Evolutionary conservation across 2,888 invertebrate species (phyloP).

Genomic region (Callosobruchus maculatus): DNA sequence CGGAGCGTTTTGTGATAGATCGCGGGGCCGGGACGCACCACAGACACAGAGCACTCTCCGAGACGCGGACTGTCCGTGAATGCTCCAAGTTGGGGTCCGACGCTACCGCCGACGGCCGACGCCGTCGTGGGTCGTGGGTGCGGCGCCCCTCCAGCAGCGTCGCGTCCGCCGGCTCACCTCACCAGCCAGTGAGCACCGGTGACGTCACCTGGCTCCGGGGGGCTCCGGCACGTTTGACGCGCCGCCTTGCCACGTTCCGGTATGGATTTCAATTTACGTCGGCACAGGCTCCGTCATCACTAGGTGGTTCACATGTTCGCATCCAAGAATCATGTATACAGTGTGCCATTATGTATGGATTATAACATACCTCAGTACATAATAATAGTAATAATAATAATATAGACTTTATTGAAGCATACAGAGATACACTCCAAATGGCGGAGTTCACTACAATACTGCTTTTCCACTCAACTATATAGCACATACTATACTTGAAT

Average conservation of each 20-base stretch:
- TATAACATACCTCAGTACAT: too few relatives aligned
- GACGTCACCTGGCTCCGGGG: constrained; percentile 41
- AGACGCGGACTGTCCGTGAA: background rate
- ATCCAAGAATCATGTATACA: too few relatives aligned
- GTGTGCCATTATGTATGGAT: too few relatives aligned
- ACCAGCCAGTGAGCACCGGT: constrained; percentile 49
- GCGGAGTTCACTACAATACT: too few relatives aligned
- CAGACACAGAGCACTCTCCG: background rate
- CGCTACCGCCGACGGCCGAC: background rate
- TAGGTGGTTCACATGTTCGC: too few relatives aligned
- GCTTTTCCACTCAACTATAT: too few relatives aligned
- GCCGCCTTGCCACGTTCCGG: background rate
- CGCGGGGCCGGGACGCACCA: background rate
- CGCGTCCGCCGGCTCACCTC: background rate
- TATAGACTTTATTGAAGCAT: too few relatives aligned
- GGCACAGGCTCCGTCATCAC: too few relatives aligned
- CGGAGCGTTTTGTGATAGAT: background rate
- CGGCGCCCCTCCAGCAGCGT: constrained; percentile 3
- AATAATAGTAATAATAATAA: too few relatives aligned
- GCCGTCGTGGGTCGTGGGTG: background rate
- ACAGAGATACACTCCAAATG: too few relatives aligned
- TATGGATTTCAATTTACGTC: background rate
- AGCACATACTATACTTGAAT: too few relatives aligned
- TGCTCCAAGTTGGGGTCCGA: background rate
- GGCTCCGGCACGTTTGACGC: background rate